Percentiles rank a stretch among this genome's conserved stretches.
phyloP scores from a whole-genome alignment of 2,888 invertebrate species.

The Caenorhabditis sp. region DNA sequence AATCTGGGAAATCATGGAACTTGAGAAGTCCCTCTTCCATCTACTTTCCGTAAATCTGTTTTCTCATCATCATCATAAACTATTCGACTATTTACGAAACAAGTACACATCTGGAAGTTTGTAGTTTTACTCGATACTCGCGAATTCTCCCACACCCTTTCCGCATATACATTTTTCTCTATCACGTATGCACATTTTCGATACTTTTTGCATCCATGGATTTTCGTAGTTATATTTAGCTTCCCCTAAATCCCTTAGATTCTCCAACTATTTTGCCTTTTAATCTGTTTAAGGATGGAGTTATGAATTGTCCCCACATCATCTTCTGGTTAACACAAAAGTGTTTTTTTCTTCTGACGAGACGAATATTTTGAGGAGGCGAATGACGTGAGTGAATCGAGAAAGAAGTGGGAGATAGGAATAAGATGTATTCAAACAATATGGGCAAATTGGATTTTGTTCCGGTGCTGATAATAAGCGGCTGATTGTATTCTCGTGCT shows the following conservation, averaged over 20 bases:
- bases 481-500: conserved; percentile 1
- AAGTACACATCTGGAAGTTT: conserved; percentile 24
- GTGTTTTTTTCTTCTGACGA: conserved; percentile 23
- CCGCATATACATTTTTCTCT: conserved; percentile 29
- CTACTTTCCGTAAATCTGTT: conserved; percentile 2
- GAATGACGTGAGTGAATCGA: conserved; percentile 24
- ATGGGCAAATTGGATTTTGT: conserved; percentile 13
- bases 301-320: conserved; percentile 38
- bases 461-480: conserved; percentile 13
- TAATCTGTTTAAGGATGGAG: conserved; percentile 42
- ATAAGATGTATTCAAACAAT: conserved; percentile 19
- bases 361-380: conserved; percentile 15
- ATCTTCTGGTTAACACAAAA: conserved; percentile 24
- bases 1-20: conserved; percentile 36
- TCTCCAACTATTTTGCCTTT: conserved; percentile 28
- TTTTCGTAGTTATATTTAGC: conserved; percentile 20
- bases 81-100: conserved; percentile 20
- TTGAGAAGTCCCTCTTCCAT: conserved; percentile 17
- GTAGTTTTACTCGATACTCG: conserved; percentile 26
- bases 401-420: conserved; percentile 4
- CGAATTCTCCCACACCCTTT: conserved; percentile 48
- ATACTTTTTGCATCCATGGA: conserved; percentile 21
- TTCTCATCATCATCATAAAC: neutral
- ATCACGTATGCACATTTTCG: conserved; percentile 37
- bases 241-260: conserved; percentile 19